Conservation (phyloP, 2,113 vertebrate species). For the Boleophthalmus pectinirostris region DNA sequence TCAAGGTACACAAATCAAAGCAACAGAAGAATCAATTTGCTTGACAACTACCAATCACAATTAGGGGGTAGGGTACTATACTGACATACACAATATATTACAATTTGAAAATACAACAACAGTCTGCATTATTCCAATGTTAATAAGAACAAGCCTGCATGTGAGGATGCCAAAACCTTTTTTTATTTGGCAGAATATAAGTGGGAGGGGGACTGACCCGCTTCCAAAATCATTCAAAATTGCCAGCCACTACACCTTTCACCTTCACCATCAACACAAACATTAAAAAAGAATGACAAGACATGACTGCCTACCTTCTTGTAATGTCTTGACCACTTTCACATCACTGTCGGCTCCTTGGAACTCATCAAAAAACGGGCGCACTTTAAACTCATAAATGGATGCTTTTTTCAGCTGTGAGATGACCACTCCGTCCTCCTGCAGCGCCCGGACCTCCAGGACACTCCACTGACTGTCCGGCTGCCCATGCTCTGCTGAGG, state of each 20-base stretch:
- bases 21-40: not conserved
- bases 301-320: conserved; percentile 81
- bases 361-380: conserved; percentile 96
- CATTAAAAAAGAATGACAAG: too few relatives aligned
- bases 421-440: conserved; percentile 85
- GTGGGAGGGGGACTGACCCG: not conserved
- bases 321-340: conserved; percentile 88
- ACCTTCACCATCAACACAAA: not conserved
- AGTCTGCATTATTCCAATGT: too few relatives aligned
- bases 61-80: not conserved
- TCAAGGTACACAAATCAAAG: not conserved
- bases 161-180: not conserved
- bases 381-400: conserved; percentile 92
- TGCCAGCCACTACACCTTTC: not conserved
- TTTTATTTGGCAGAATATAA: not conserved
- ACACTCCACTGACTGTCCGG: conserved; percentile 86
- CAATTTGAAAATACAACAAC: too few relatives aligned
- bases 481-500: conserved; percentile 70
- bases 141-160: too few relatives aligned
- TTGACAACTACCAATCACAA: not conserved
- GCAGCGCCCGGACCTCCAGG: conserved; percentile 84
- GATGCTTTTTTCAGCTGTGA: conserved; percentile 86
- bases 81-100: too few relatives aligned
- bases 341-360: conserved; percentile 95
- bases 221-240: not conserved